phyloP scores from a whole-genome alignment of 1,140 invertebrate species.

The Magallana angulata region DNA sequence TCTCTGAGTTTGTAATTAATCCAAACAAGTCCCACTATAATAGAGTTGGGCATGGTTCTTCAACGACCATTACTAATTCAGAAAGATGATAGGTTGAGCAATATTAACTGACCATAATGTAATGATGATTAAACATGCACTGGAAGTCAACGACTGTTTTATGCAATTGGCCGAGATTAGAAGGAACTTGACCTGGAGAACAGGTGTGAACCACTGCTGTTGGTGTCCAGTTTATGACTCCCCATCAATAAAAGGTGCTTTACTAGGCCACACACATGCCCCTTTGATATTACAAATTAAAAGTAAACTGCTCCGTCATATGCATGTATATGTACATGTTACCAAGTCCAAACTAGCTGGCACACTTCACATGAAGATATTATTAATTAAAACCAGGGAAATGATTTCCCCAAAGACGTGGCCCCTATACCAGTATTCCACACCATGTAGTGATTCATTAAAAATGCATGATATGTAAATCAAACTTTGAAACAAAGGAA shows the following conservation, averaged over 20 bases:
- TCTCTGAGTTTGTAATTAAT: too few species aligned
- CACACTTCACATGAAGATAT: too few species aligned
- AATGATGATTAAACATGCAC: slow-evolving; percentile 29
- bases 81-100: slow-evolving; percentile 8
- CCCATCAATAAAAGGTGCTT: not conserved
- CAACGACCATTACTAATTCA: not conserved
- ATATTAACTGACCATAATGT: not conserved
- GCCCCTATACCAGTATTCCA: not conserved
- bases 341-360: too few species aligned
- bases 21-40: not conserved
- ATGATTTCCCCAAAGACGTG: not conserved
- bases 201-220: not conserved
- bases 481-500: not conserved
- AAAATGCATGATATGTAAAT: slow-evolving; percentile 10
- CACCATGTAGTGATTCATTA: not conserved
- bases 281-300: not conserved
- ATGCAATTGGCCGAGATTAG: not conserved
- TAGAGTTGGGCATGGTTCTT: not conserved
- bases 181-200: not conserved
- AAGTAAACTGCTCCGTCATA: not conserved
- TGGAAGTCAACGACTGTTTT: slow-evolving; percentile 13
- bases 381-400: not conserved
- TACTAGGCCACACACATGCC: slow-evolving; percentile 7
- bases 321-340: too few species aligned
- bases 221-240: slow-evolving; percentile 13